phyloP scores from a whole-genome alignment of 1,140 invertebrate species.

The Zophobas atratus region DNA sequence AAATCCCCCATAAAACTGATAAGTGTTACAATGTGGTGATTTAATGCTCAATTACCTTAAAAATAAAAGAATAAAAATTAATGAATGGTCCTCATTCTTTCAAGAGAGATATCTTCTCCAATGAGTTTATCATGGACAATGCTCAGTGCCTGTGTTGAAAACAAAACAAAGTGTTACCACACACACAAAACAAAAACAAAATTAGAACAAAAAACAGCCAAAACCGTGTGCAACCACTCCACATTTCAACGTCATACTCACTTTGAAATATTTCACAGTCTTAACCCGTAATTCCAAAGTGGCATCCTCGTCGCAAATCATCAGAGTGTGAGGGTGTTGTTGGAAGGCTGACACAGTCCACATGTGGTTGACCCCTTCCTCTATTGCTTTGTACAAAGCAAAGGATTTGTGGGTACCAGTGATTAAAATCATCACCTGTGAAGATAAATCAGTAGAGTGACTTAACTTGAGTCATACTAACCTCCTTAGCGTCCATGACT shows the following conservation, averaged over 20 bases:
- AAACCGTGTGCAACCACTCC: neutral
- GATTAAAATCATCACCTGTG: conserved; percentile 95
- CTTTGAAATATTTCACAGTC: conserved; percentile 99
- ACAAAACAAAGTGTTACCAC: conserved; percentile 50
- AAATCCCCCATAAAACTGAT: conserved; percentile 31
- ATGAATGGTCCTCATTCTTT: conserved; percentile 65
- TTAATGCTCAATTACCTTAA: conserved; percentile 35
- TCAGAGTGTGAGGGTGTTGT: conserved; percentile 91
- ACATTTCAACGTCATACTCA: conserved; percentile 64
- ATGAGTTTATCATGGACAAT: conserved; percentile 81
- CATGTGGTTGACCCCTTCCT: conserved; percentile 99
- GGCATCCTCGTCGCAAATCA: conserved; percentile 98
- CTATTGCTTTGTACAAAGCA: conserved; percentile 96
- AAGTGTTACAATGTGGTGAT: conserved; percentile 5
- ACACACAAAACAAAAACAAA: conserved; percentile 44
- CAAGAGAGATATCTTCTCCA: conserved; percentile 71
- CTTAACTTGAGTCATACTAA: conserved; percentile 63
- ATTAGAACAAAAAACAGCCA: conserved; percentile 37
- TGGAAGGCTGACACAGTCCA: conserved; percentile 99
- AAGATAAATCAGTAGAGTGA: conserved; percentile 49
- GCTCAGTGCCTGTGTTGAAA: conserved; percentile 75
- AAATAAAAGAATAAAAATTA: conserved; percentile 52
- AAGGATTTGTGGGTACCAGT: conserved; percentile 98
- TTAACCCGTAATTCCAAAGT: conserved; percentile 97
- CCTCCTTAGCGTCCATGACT: conserved; percentile 98